Conservation (phyloP, 2,113 vertebrate species). For the Trachemys scripta region DNA sequence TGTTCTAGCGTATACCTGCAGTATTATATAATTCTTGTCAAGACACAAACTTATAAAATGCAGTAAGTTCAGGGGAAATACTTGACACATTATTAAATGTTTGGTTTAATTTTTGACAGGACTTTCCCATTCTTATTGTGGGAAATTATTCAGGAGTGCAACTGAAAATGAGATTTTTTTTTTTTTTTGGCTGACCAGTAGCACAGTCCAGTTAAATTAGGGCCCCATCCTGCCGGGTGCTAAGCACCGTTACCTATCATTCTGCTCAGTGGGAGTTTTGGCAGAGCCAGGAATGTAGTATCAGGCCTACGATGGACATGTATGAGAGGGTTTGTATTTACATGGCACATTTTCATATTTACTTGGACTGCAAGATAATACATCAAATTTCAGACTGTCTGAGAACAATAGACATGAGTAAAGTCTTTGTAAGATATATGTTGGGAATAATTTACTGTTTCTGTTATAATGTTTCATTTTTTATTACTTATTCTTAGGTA, state of each 20-base stretch:
- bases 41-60: neutral
- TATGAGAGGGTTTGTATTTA: neutral
- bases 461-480: neutral
- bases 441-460: neutral
- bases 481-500: neutral
- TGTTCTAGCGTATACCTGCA: neutral
- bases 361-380: neutral
- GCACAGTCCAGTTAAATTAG: neutral
- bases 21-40: neutral
- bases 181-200: neutral
- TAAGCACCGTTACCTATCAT: neutral
- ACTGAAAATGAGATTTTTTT: neutral
- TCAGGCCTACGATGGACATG: neutral
- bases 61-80: neutral
- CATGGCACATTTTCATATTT: neutral
- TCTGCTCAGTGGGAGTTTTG: neutral
- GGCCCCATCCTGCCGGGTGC: neutral
- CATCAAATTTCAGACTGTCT: neutral
- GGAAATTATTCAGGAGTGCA: neutral
- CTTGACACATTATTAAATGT: neutral
- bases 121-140: neutral
- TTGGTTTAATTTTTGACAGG: neutral
- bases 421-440: neutral
- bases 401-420: neutral
- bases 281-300: neutral